These are phyloP conservation scores for Oncorhynchus keta DNA, from an alignment of 2,113 vertebrate genomes.

Conservation along the genomic window DNA sequence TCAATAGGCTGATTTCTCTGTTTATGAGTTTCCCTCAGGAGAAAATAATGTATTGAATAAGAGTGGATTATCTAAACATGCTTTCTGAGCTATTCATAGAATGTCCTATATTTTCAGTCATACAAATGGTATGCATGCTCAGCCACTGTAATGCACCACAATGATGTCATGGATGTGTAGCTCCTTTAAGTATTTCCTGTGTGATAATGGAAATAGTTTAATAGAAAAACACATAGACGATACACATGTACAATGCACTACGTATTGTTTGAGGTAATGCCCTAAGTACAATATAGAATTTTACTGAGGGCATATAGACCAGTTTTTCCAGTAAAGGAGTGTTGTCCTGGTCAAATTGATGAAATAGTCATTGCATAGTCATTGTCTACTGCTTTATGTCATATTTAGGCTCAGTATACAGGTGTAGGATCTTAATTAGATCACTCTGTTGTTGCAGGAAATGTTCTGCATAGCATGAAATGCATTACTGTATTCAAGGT, in stretches of 20 bases:
- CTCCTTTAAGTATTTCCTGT: not conserved
- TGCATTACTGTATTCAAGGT: no score
- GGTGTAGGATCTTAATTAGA: no score
- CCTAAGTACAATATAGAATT: no score
- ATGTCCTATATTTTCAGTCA: not conserved
- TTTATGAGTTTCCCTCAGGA: not conserved
- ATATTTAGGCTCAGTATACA: not conserved
- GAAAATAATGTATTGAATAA: not conserved
- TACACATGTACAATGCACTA: not conserved
- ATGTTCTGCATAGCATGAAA: no score
- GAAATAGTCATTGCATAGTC: not conserved
- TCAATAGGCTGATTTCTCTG: constrained; percentile 14
- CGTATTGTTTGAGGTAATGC: not conserved
- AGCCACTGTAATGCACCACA: not conserved
- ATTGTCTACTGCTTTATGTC: not conserved
- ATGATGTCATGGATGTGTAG: not conserved
- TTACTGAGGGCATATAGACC: no score
- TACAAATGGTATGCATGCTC: not conserved
- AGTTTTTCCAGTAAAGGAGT: not conserved
- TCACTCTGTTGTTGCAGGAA: no score
- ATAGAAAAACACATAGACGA: not conserved
- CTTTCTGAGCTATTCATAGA: not conserved
- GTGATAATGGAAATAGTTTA: not conserved
- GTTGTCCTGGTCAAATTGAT: not conserved
- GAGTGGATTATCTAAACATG: not conserved